Conservation (phyloP, 2,888 invertebrate genomes). For the Euplexia lucipara region DNA sequence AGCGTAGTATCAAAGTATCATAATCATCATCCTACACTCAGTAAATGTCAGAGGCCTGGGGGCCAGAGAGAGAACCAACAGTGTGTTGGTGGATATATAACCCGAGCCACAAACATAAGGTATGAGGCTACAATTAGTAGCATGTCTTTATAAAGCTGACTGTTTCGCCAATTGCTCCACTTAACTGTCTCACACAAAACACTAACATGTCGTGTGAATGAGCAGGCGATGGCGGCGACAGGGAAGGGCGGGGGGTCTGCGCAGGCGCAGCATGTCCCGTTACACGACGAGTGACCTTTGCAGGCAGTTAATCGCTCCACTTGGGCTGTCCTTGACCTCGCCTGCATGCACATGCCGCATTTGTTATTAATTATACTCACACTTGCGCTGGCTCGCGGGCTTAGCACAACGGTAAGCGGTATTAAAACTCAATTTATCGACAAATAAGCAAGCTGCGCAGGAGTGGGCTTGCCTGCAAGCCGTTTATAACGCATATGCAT, state of each 20-base stretch:
- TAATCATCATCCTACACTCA: not conserved
- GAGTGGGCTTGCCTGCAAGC: not conserved
- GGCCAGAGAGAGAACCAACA: too few species aligned
- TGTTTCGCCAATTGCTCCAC: conserved; percentile 17
- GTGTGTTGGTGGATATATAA: too few species aligned
- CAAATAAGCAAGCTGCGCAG: conserved; percentile 17
- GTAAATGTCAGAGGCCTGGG: too few species aligned
- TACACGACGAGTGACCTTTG: conserved; percentile 69
- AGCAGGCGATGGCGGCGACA: conserved; percentile 16
- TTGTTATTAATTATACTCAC: conserved; percentile 47
- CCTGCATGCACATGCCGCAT: conserved; percentile 53
- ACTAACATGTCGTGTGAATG: conserved; percentile 55
- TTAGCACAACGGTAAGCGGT: conserved; percentile 10
- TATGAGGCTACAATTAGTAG: conserved; percentile 2
- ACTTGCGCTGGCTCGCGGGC: conserved; percentile 27
- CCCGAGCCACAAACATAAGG: not conserved
- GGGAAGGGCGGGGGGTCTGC: conserved; percentile 30
- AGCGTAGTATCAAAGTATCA: too few species aligned
- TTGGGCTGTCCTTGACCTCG: conserved; percentile 69
- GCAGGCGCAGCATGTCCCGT: conserved; percentile 64
- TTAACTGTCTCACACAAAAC: conserved; percentile 41
- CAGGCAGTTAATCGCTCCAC: conserved; percentile 57
- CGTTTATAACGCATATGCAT: not conserved
- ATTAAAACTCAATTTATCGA: conserved; percentile 26
- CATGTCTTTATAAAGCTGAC: conserved; percentile 2